A percentile compares a stretch with the other conserved stretches of the same genome.
These are phyloP conservation scores for Drosophila falleni DNA, from an alignment of 2,888 invertebrate species.

Conservation along the genomic window DNA sequence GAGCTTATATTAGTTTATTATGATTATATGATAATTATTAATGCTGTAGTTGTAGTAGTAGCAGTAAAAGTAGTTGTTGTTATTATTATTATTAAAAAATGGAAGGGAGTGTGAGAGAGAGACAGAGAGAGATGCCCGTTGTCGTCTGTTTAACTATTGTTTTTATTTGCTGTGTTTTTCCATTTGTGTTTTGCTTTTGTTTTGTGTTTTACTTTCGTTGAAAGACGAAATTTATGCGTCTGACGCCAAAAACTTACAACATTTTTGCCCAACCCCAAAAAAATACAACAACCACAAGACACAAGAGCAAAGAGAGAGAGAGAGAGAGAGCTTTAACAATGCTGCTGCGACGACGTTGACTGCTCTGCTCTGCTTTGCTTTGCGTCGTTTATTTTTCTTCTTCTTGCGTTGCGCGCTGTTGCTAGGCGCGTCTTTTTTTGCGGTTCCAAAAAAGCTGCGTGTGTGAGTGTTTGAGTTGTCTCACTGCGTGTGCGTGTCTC, in stretches of 20 bases:
- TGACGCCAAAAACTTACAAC: constrained; percentile 36
- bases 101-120: not conserved
- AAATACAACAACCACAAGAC: constrained; percentile 1
- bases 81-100: constrained; percentile 11
- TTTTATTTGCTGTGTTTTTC: constrained; percentile 17
- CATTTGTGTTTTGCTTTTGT: constrained; percentile 13
- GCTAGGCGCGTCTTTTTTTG: constrained; percentile 60
- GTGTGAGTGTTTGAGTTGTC: constrained; percentile 5
- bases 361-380: constrained; percentile 10
- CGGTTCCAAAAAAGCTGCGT: constrained; percentile 4
- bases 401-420: constrained; percentile 49
- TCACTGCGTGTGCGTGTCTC: constrained; percentile 33
- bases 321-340: constrained; percentile 42
- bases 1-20: constrained; percentile 23
- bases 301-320: not conserved
- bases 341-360: constrained; percentile 22
- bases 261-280: constrained; percentile 24
- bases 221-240: constrained; percentile 48
- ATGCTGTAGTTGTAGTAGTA: not conserved
- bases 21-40: not conserved
- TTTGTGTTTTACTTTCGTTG: constrained; percentile 45
- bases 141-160: constrained; percentile 19
- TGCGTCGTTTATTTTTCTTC: constrained; percentile 12
- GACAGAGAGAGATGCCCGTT: not conserved
- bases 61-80: not conserved